A percentile compares a stretch with the other conserved stretches of the same genome.
These are phyloP conservation scores for Dolichomitus sp. DNA, from an alignment of 2,888 invertebrate genomes.

Conservation along the genomic window DNA sequence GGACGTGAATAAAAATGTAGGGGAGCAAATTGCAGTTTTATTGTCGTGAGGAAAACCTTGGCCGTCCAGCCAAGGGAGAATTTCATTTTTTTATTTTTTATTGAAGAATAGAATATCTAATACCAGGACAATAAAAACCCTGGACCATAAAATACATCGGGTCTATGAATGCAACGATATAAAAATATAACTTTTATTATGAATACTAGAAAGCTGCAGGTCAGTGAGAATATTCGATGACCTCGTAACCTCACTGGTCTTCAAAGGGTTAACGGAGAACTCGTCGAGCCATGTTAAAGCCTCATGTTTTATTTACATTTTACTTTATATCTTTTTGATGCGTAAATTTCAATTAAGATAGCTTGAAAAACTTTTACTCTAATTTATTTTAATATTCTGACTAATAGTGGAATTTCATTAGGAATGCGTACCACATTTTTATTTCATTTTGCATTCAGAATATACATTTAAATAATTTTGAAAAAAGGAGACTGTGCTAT, in stretches of 20 bases:
- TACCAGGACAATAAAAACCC: not conserved
- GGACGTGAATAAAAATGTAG: not conserved
- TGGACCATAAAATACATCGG: not conserved
- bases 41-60: not conserved
- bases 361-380: not conserved
- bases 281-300: not conserved
- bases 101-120: not conserved
- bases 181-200: constrained; percentile 1
- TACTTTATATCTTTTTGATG: not conserved
- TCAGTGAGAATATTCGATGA: not conserved
- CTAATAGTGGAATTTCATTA: too few species aligned
- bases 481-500: too few species aligned
- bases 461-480: too few species aligned
- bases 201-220: not conserved
- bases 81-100: not conserved
- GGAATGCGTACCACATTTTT: too few species aligned
- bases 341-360: not conserved
- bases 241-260: not conserved
- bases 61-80: not conserved
- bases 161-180: not conserved
- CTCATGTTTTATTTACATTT: not conserved
- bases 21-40: not conserved
- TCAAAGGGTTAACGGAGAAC: not conserved
- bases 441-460: too few species aligned
- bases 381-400: too few species aligned